A percentile compares a stretch with the other conserved stretches of the same genome.
phyloP scores from a whole-genome alignment of 2,113 vertebrate species.

The Hystrix brachyura region DNA sequence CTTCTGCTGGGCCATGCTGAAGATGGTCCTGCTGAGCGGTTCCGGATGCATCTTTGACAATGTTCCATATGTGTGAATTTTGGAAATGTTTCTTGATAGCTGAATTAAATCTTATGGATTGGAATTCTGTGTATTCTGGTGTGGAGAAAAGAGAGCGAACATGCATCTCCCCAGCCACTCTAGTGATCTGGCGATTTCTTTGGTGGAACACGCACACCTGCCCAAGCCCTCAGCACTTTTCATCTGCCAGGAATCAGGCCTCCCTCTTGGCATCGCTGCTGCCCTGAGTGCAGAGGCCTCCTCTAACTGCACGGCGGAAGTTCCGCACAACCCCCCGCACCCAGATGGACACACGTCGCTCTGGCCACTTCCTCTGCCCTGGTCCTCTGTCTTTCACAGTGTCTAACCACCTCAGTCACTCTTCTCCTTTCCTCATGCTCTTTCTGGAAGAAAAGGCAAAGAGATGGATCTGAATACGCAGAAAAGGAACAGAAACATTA shows the following conservation, averaged over 20 bases:
- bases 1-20: neutral
- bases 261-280: neutral
- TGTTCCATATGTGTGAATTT: neutral
- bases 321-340: neutral
- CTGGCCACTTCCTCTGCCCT: neutral
- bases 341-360: neutral
- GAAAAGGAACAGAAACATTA: neutral
- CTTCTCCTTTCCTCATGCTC: neutral
- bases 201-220: neutral
- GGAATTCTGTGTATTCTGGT: neutral
- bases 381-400: neutral
- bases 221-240: neutral
- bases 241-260: neutral
- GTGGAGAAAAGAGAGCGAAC: neutral
- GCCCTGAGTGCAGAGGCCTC: neutral
- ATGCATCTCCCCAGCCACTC: neutral
- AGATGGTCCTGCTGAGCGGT: neutral
- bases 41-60: neutral
- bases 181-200: neutral
- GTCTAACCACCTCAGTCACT: neutral
- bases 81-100: neutral
- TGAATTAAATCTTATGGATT: neutral
- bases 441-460: conserved; percentile 28
- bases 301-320: neutral
- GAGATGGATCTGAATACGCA: neutral